These are phyloP conservation scores for Rhingia campestris DNA, from an alignment of 2,888 invertebrate genomes.

Conservation along the genomic window DNA sequence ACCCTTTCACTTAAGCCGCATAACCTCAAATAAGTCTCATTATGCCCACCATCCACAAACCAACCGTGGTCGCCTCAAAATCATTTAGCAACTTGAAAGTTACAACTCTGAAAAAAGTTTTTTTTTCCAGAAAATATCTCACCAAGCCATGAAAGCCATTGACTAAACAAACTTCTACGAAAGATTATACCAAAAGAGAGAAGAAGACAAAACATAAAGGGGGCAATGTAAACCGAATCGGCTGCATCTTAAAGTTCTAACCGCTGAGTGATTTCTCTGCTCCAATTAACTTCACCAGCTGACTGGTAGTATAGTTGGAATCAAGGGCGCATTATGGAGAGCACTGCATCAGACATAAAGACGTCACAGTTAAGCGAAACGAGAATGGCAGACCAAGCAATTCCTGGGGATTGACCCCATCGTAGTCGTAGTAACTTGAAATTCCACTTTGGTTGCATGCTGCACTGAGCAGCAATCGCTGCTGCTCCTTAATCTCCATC, in stretches of 20 bases:
- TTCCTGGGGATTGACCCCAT: conserved; percentile 49
- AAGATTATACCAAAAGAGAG: conserved; percentile 21
- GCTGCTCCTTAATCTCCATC: conserved; percentile 41
- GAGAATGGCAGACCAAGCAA: conserved; percentile 38
- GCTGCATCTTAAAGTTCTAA: conserved; percentile 51
- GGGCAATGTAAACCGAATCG: conserved; percentile 44
- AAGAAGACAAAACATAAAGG: not conserved
- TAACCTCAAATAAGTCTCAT: not conserved
- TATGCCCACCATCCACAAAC: not conserved
- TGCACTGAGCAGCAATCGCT: conserved; percentile 31
- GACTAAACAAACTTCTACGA: conserved; percentile 22
- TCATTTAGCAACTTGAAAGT: conserved; percentile 20
- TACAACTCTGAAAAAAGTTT: not conserved
- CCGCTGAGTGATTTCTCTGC: conserved; percentile 55
- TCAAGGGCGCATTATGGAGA: conserved; percentile 18
- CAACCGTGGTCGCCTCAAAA: conserved; percentile 1
- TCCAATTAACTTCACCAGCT: conserved; percentile 50
- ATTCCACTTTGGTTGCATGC: conserved; percentile 47
- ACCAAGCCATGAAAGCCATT: conserved; percentile 20
- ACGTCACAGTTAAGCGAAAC: conserved; percentile 35
- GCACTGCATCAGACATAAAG: conserved; percentile 30
- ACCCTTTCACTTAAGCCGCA: too few species aligned
- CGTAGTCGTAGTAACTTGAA: conserved; percentile 22
- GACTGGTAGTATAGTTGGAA: conserved; percentile 3
- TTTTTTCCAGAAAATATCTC: conserved; percentile 10